Evolutionary conservation across 2,888 invertebrate genomes (phyloP).

Genomic region (Mythimna pallens): DNA sequence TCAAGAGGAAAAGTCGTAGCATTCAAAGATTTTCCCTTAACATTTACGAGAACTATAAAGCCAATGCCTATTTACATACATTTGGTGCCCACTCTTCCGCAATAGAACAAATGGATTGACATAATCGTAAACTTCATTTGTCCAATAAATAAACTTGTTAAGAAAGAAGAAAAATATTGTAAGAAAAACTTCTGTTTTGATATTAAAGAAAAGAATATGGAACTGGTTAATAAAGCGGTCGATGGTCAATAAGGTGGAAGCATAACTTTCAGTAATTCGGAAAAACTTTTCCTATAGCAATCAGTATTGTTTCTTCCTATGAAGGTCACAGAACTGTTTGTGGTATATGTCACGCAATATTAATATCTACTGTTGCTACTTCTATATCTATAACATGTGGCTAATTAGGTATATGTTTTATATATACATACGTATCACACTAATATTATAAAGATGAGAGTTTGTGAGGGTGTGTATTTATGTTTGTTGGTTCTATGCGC

Average conservation of each 20-base stretch:
- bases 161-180: background rate
- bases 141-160: conserved; percentile 30
- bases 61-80: conserved; percentile 33
- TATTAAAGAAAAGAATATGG: conserved; percentile 24
- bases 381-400: background rate
- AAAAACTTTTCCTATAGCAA: conserved; percentile 26
- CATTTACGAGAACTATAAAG: conserved; percentile 14
- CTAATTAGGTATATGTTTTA: too few species aligned
- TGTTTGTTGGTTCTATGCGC: too few species aligned
- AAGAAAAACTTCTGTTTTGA: conserved; percentile 26
- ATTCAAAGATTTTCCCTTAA: conserved; percentile 32
- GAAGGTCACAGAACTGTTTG: conserved; percentile 2
- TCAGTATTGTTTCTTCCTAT: conserved; percentile 21
- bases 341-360: conserved; percentile 12
- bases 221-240: conserved; percentile 22
- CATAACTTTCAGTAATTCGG: conserved; percentile 22
- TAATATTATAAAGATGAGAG: too few species aligned
- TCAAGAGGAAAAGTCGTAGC: conserved; percentile 20
- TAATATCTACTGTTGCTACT: background rate
- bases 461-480: too few species aligned
- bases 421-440: too few species aligned
- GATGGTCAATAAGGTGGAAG: conserved; percentile 22
- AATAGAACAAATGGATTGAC: conserved; percentile 31
- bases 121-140: conserved; percentile 40
- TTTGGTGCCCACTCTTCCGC: conserved; percentile 19